Evolutionary conservation across 2,888 invertebrate genomes (phyloP).

Genomic region (Xestoiulus laeticollis): DNA sequence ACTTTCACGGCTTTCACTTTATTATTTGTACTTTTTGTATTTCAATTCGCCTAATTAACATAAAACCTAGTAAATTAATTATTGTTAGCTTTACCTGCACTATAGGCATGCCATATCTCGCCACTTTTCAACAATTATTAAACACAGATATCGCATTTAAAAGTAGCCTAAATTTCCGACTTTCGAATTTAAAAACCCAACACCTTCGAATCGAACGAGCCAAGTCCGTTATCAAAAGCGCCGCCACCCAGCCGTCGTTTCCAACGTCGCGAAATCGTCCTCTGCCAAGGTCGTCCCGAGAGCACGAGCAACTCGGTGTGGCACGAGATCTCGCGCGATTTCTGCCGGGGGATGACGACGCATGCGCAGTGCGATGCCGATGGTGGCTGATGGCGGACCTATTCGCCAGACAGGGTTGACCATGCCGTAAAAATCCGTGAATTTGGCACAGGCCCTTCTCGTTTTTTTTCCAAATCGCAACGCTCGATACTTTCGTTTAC

Average conservation of each 20-base stretch:
- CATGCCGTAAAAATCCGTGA: slow-evolving; percentile 5
- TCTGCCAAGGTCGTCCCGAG: neutral
- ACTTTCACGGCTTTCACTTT: no score
- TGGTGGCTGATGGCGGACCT: slow-evolving; percentile 39
- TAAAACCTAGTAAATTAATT: no score
- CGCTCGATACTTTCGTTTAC: neutral
- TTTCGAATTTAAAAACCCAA: neutral
- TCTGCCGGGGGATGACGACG: neutral
- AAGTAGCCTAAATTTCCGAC: neutral
- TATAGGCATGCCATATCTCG: no score
- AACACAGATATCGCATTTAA: neutral
- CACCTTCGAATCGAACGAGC: neutral
- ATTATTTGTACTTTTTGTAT: no score
- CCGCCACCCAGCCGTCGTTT: neutral
- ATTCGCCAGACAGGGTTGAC: neutral
- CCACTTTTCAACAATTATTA: no score
- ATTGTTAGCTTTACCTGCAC: no score
- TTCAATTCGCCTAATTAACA: no score
- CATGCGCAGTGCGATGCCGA: neutral
- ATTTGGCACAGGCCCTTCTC: neutral
- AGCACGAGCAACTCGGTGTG: neutral
- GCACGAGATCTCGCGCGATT: neutral
- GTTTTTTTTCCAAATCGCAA: neutral
- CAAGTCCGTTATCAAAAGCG: neutral
- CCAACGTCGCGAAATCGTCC: neutral